phyloP scores from a whole-genome alignment of 2,888 invertebrate genomes.

The Hirtodrosophila trivittata region DNA sequence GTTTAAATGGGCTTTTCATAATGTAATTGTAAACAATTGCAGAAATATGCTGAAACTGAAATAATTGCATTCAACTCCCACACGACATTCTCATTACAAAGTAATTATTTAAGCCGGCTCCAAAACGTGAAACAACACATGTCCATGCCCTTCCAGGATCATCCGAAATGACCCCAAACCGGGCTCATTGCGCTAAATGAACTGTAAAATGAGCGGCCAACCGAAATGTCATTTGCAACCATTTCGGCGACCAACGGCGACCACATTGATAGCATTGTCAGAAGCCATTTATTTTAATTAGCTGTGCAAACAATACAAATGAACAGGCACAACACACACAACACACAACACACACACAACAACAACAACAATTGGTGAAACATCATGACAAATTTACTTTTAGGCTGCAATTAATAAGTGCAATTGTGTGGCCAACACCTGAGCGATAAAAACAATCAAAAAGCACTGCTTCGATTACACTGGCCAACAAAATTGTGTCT shows the following conservation, averaged over 20 bases:
- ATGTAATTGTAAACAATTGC: slow-evolving; percentile 64
- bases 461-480: not conserved
- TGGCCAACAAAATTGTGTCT: not conserved
- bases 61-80: slow-evolving; percentile 64
- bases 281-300: slow-evolving; percentile 75
- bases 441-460: slow-evolving; percentile 2
- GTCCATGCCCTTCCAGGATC: slow-evolving; percentile 23
- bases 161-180: slow-evolving; percentile 26
- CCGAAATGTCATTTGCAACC: slow-evolving; percentile 48
- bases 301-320: slow-evolving; percentile 37
- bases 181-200: slow-evolving; percentile 55
- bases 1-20: slow-evolving; percentile 59
- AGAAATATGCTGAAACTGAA: slow-evolving; percentile 39
- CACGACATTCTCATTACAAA: slow-evolving; percentile 56
- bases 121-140: slow-evolving; percentile 12
- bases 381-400: slow-evolving; percentile 38
- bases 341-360: slow-evolving; percentile 14
- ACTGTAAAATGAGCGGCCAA: slow-evolving; percentile 63
- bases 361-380: slow-evolving; percentile 3
- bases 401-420: slow-evolving; percentile 60
- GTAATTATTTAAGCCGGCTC: slow-evolving; percentile 66
- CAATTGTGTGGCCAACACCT: slow-evolving; percentile 52
- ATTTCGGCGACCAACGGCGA: slow-evolving; percentile 17
- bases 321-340: not conserved
- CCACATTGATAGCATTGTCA: slow-evolving; percentile 61